Evolutionary conservation across 1,140 invertebrate genomes (phyloP).

Genomic region (Atta cephalotes): DNA sequence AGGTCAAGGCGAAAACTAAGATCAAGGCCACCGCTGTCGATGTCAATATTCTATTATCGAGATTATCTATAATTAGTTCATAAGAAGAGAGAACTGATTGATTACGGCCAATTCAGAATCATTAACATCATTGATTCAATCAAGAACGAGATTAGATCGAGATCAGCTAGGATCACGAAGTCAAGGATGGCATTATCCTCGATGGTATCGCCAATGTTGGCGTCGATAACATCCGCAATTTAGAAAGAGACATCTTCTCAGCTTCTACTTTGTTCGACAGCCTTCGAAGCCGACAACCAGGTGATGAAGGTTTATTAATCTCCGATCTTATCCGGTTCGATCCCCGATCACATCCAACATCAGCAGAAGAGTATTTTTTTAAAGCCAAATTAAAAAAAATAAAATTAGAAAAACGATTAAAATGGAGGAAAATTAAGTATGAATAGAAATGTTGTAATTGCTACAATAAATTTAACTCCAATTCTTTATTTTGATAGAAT

Average conservation of each 20-base stretch:
- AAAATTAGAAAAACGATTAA: constrained; percentile 16
- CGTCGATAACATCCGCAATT: not conserved
- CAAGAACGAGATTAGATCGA: not conserved
- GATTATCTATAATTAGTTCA: not conserved
- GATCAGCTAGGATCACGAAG: not conserved
- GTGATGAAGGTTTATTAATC: not conserved
- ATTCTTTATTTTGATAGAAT: not conserved
- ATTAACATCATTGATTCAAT: not conserved
- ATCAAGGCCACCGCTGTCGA: not conserved
- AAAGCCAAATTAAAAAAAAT: not conserved
- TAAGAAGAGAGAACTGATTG: not conserved
- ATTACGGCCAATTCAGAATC: not conserved
- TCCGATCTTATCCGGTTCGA: not conserved
- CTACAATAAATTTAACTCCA: not conserved
- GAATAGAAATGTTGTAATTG: constrained; percentile 16
- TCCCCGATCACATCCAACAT: not conserved
- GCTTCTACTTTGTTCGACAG: not conserved
- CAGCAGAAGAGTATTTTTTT: not conserved
- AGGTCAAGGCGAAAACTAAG: constrained; percentile 12
- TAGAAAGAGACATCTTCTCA: not conserved
- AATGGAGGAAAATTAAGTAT: constrained; percentile 6
- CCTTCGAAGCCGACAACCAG: not conserved
- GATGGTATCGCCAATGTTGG: not conserved
- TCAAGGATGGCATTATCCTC: not conserved
- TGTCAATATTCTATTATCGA: not conserved